A percentile compares a stretch with the other conserved stretches of the same genome.
Conservation (phyloP, 2,113 vertebrate species). For the Lycaon pictus region DNA sequence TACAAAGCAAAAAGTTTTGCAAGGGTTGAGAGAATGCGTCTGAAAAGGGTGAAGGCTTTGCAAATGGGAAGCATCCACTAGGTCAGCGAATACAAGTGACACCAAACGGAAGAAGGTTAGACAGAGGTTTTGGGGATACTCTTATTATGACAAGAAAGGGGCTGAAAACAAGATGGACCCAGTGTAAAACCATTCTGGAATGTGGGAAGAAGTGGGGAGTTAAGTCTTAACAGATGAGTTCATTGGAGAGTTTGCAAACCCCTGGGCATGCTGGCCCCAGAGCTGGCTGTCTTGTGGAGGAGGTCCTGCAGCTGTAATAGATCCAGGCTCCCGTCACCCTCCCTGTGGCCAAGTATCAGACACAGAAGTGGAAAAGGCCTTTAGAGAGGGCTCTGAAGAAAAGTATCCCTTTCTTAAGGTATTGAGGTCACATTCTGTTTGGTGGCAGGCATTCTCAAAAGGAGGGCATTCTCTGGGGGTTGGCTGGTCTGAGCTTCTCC, state of each 20-base stretch:
- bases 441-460: not conserved
- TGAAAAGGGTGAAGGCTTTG: not conserved
- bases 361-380: not conserved
- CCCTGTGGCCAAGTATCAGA: not conserved
- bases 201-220: not conserved
- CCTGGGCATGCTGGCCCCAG: not conserved
- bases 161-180: not conserved
- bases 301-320: not conserved
- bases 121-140: not conserved
- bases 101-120: not conserved
- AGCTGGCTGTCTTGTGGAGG: too few relatives aligned
- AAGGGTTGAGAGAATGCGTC: too few relatives aligned
- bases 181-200: not conserved
- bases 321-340: not conserved
- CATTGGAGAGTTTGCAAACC: not conserved
- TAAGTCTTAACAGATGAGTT: not conserved
- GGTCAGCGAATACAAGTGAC: not conserved
- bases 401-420: not conserved
- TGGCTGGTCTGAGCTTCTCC: not conserved
- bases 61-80: not conserved
- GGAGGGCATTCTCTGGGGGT: not conserved
- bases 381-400: not conserved
- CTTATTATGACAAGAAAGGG: not conserved
- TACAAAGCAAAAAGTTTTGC: not conserved
- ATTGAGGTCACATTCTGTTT: not conserved